Conservation (phyloP, 1,140 invertebrate genomes). For the Papilio glaucus region DNA sequence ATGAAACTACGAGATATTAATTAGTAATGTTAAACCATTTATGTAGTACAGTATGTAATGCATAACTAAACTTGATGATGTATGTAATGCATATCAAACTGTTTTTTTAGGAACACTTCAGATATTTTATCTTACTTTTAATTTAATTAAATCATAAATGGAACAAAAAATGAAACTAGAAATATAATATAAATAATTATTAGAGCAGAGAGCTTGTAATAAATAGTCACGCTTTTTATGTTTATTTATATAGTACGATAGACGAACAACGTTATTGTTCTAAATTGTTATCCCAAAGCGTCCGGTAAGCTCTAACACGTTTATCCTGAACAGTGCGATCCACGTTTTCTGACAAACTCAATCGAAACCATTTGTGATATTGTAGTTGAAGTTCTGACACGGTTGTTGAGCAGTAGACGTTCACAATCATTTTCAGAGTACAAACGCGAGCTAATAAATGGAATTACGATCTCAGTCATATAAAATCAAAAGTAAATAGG, state of each 20-base stretch:
- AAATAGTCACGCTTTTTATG: background rate
- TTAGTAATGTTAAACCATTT: background rate
- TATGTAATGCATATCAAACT: too few relatives aligned
- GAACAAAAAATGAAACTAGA: background rate
- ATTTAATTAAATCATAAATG: background rate
- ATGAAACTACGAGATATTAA: background rate
- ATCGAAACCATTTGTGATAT: background rate
- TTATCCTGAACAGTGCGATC: background rate
- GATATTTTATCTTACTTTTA: background rate
- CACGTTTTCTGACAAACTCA: conserved; percentile 14
- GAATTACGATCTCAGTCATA: background rate
- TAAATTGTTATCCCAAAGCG: background rate
- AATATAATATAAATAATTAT: background rate
- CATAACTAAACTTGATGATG: too few relatives aligned
- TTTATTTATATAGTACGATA: background rate
- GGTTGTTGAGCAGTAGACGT: background rate
- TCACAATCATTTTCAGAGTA: background rate
- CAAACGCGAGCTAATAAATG: background rate
- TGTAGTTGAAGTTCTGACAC: background rate
- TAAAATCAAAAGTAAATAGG: too few relatives aligned
- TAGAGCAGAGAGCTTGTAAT: background rate
- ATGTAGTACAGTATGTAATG: too few relatives aligned
- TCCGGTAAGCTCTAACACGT: conserved; percentile 6
- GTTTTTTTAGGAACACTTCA: background rate
- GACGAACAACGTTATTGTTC: background rate